Conservation (phyloP, 2,888 invertebrate species). For the Drosophila sordidapex region DNA sequence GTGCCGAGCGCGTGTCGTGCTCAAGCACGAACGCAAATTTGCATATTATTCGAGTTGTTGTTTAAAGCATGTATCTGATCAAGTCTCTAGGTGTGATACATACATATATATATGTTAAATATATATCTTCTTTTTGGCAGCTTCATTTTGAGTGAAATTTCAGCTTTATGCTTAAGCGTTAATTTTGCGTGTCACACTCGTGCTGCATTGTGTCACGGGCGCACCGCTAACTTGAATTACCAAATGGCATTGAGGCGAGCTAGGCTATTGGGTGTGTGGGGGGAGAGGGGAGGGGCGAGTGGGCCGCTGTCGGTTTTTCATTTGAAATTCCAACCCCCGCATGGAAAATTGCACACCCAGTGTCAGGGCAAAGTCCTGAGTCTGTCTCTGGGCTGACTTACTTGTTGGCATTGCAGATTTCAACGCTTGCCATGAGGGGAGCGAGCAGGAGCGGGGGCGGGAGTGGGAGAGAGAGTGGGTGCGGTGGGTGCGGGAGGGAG, state of each 20-base stretch:
- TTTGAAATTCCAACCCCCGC: constrained; percentile 53
- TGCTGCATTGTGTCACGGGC: constrained; percentile 28
- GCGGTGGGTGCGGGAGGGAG: background rate
- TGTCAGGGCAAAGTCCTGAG: constrained; percentile 60
- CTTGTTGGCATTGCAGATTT: constrained; percentile 72
- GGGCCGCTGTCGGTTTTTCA: constrained; percentile 50
- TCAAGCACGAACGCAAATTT: background rate
- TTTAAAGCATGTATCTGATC: background rate
- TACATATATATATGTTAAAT: background rate
- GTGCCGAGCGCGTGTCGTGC: constrained; percentile 26
- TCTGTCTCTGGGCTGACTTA: constrained; percentile 39
- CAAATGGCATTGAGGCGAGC: constrained; percentile 35
- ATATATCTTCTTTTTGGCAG: background rate
- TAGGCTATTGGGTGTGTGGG: constrained; percentile 5
- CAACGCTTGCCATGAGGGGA: constrained; percentile 65
- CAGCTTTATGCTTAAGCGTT: background rate
- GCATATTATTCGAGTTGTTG: background rate
- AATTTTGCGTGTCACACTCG: background rate
- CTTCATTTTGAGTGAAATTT: background rate
- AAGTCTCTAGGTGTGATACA: background rate
- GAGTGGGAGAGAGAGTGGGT: background rate
- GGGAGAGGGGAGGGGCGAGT: background rate
- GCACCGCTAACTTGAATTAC: constrained; percentile 18
- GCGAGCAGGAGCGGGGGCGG: background rate
- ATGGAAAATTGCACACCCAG: constrained; percentile 48